phyloP scores from a whole-genome alignment of 1,140 invertebrate genomes.

The Drosophila tropicalis region DNA sequence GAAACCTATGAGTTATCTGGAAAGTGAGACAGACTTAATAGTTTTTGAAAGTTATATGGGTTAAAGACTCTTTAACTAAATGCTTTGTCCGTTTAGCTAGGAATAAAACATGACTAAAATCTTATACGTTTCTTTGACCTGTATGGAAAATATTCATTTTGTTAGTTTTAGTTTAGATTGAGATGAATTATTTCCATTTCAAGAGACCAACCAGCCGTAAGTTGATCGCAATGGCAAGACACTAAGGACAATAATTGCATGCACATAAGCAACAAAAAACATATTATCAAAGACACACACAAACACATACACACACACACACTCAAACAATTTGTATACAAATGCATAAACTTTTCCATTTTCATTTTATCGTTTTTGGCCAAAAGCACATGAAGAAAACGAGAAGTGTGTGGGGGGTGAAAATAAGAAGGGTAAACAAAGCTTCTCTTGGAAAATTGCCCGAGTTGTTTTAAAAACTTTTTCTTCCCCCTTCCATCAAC shows the following conservation, averaged over 20 bases:
- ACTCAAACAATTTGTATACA: slow-evolving; percentile 45
- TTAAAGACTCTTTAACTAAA: too few relatives aligned
- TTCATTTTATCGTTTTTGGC: slow-evolving; percentile 62
- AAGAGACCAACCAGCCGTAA: slow-evolving; percentile 31
- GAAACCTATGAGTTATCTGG: too few relatives aligned
- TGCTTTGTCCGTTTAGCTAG: too few relatives aligned
- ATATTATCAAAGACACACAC: slow-evolving; percentile 32
- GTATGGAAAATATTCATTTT: background rate
- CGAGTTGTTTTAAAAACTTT: slow-evolving; percentile 47
- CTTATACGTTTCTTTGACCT: background rate
- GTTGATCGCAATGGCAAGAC: slow-evolving; percentile 17
- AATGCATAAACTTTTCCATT: slow-evolving; percentile 57
- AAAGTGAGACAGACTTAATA: too few relatives aligned
- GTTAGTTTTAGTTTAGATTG: background rate
- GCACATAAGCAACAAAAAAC: slow-evolving; percentile 31
- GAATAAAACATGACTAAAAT: too few relatives aligned
- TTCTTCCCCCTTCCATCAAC: background rate
- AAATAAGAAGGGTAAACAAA: slow-evolving; percentile 30
- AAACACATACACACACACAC: slow-evolving; percentile 28
- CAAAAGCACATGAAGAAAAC: slow-evolving; percentile 36
- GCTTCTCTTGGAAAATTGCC: slow-evolving; percentile 57
- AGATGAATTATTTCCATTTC: background rate
- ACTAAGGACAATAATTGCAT: slow-evolving; percentile 57
- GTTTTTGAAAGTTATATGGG: too few relatives aligned
- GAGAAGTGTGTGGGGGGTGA: slow-evolving; percentile 4